These are phyloP conservation scores for Cryptotermes secundus DNA, from an alignment of 1,140 invertebrate genomes.

Conservation along the genomic window DNA sequence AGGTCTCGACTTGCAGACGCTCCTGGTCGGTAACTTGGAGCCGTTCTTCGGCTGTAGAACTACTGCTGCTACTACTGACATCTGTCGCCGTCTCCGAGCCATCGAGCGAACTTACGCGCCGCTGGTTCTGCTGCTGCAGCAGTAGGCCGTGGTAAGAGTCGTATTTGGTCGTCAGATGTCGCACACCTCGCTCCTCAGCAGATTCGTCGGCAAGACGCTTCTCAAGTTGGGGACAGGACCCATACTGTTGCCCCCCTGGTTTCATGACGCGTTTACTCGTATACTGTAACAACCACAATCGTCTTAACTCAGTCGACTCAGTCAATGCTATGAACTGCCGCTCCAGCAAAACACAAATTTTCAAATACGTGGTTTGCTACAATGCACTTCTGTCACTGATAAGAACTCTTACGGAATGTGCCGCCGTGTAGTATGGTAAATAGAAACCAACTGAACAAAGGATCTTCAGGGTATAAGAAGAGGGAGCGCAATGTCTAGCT, in stretches of 20 bases:
- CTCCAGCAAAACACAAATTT: neutral
- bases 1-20: constrained; percentile 73
- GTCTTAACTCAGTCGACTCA: too few relatives aligned
- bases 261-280: neutral
- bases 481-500: too few relatives aligned
- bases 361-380: neutral
- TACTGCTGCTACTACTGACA: constrained; percentile 30
- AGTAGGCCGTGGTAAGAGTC: constrained; percentile 24
- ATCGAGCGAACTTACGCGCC: constrained; percentile 17
- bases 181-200: constrained; percentile 13
- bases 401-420: too few relatives aligned
- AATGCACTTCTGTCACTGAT: neutral
- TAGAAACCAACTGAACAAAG: too few relatives aligned
- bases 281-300: neutral
- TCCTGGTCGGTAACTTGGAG: constrained; percentile 64
- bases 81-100: constrained; percentile 23
- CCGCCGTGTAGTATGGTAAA: too few relatives aligned
- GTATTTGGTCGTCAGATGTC: constrained; percentile 30
- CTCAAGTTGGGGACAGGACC: constrained; percentile 26
- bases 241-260: neutral
- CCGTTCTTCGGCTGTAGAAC: constrained; percentile 37
- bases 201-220: neutral
- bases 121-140: constrained; percentile 21
- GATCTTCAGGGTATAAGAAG: too few relatives aligned
- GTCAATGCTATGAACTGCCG: too few relatives aligned